Percentiles rank a stretch among this genome's conserved stretches.
Conservation (phyloP, 2,888 invertebrate species). For the Phyto melanocephala region DNA sequence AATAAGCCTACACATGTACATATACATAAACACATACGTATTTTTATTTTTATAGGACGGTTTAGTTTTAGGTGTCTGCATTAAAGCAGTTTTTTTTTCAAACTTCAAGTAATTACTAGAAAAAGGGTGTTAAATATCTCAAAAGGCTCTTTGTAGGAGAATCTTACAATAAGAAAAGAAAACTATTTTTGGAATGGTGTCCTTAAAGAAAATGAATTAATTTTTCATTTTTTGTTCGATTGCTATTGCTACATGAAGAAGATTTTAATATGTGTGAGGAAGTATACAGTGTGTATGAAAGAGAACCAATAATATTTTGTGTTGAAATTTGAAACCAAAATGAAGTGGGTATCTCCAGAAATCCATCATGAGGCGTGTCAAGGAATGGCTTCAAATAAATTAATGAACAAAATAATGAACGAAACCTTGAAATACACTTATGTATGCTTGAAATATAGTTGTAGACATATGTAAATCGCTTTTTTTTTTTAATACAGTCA, state of each 20-base stretch:
- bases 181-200: slow-evolving; percentile 33
- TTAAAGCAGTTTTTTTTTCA: neutral
- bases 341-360: slow-evolving; percentile 53
- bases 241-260: slow-evolving; percentile 32
- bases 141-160: slow-evolving; percentile 16
- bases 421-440: neutral
- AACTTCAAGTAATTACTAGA: slow-evolving; percentile 2
- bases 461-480: neutral
- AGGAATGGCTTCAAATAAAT: slow-evolving; percentile 39
- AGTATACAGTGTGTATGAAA: neutral
- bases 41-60: slow-evolving; percentile 31
- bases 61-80: neutral
- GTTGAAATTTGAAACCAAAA: slow-evolving; percentile 56
- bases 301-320: neutral
- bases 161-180: neutral
- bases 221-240: slow-evolving; percentile 22
- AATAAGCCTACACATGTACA: neutral
- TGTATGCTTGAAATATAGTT: neutral
- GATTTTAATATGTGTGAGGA: too few relatives aligned
- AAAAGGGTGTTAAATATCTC: slow-evolving; percentile 55
- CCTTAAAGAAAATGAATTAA: slow-evolving; percentile 1
- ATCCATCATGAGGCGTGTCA: slow-evolving; percentile 55
- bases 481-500: neutral
- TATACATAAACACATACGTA: too few relatives aligned
- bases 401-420: slow-evolving; percentile 36